Percentiles rank a stretch among this genome's conserved stretches.
These are phyloP conservation scores for Siderastrea radians DNA, from an alignment of 92 coral and sea anemone genomes.

Conservation along the genomic window DNA sequence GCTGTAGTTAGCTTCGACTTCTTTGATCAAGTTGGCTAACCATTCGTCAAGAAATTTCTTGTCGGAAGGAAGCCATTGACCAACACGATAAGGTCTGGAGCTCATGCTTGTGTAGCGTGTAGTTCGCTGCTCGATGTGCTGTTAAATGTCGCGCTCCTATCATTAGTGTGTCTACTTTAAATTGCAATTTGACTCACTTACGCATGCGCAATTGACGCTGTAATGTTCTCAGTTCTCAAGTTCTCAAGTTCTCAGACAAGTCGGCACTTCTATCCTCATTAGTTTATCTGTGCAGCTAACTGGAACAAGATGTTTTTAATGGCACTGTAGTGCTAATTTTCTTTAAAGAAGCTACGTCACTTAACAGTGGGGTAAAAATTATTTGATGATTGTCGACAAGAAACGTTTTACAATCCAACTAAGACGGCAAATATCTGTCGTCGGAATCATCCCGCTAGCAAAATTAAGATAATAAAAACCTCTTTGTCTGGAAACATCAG, in stretches of 20 bases:
- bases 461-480: background rate
- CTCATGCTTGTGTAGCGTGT: constrained; percentile 43
- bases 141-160: constrained; percentile 12
- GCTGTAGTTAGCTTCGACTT: constrained; percentile 49
- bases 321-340: background rate
- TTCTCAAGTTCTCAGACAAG: background rate
- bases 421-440: background rate
- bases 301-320: background rate
- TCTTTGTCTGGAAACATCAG: background rate
- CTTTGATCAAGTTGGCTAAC: constrained; percentile 57
- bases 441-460: background rate
- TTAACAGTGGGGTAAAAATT: background rate
- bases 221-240: too few relatives aligned
- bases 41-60: constrained; percentile 68
- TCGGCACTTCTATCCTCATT: background rate
- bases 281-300: background rate
- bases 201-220: constrained; percentile 31
- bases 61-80: constrained; percentile 78
- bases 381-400: background rate
- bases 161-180: constrained; percentile 16
- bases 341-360: background rate
- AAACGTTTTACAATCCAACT: background rate
- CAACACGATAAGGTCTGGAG: constrained; percentile 46
- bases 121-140: constrained; percentile 42
- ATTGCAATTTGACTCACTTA: background rate